phyloP scores from a whole-genome alignment of 2,888 invertebrate genomes.

The Stenodera caucasica region DNA sequence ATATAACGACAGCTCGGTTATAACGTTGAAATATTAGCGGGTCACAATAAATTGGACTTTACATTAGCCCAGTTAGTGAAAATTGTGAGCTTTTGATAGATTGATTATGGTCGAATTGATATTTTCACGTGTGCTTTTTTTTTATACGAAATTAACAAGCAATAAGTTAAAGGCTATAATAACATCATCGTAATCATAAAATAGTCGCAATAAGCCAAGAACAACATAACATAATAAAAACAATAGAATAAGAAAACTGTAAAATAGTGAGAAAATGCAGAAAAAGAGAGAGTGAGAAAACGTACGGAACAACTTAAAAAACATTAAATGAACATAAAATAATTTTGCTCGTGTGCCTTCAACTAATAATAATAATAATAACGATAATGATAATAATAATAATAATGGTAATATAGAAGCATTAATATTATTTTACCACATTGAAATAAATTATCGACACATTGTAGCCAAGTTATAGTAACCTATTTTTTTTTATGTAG shows the following conservation, averaged over 20 bases:
- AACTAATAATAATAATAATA: no score
- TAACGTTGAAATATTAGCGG: no score
- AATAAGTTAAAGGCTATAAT: conserved; percentile 30
- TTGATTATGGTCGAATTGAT: conserved; percentile 16
- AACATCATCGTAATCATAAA: conserved; percentile 34
- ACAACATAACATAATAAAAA: conserved; percentile 31
- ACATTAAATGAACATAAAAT: conserved; percentile 37
- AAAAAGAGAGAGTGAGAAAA: no score
- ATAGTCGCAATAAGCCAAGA: conserved; percentile 30
- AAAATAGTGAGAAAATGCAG: conserved; percentile 23
- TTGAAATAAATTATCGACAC: conserved; percentile 42
- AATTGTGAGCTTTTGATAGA: no score
- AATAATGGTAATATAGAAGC: no score
- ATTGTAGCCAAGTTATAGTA: conserved; percentile 44
- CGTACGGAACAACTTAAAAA: conserved; percentile 25
- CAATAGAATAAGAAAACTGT: conserved; percentile 25
- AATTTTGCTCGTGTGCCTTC: conserved; percentile 33
- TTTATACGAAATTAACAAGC: conserved; percentile 32
- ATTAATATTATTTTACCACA: conserved; percentile 29
- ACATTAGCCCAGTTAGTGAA: no score
- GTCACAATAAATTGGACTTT: no score
- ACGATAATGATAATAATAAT: no score
- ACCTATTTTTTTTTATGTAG: conserved; percentile 46
- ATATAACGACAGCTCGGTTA: no score
- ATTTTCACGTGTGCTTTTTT: conserved; percentile 24